Evolutionary conservation across 2,888 invertebrate species (phyloP), one percentile per base, ranked within the genome.

Genomic region (Dicyrtomina minuta): DNA sequence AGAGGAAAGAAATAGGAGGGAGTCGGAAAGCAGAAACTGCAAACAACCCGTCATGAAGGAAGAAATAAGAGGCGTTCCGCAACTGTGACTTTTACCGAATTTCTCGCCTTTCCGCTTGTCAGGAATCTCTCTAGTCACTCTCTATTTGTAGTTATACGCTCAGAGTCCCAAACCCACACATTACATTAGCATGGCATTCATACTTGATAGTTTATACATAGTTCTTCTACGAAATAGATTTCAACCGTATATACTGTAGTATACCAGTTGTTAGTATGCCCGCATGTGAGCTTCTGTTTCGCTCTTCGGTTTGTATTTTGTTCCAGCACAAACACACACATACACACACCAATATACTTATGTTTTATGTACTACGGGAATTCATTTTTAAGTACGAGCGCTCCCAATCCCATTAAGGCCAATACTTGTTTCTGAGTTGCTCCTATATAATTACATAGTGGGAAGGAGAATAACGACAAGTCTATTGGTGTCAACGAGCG

Each of bases 71-170:
- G 65, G 49, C 69, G 75, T 75, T 75, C 75, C 75, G 75, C 75
- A 75, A 75, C 70, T 75, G 75, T 75, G 75, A 68, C 61, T 68
- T 73, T 72, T 70, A 51, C 51, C 51, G 44, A 66, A 66, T 69
- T 72, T 74, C 72, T 74, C 74, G 73, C 74, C 72, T 73, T 73
- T 75, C 75, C 75, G 75, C 75, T 68, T 73, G 72, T 72, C 75
- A 72, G 55, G 56, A 67, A 67, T 66, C 55, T 66, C 55, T 60
- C 60, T 24, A 33, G 33, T 33, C 33, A 33, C 33, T 33, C 33
- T 33, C 33, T 33, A 33, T 33, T 33, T 33, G 33, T 33, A 33
- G 33, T 33, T 33, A n/a, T n/a, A n/a, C n/a, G n/a, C n/a, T n/a
- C n/a, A n/a, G n/a, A n/a, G n/a, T n/a, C n/a, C n/a, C 33, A 33